Base-by-base conservation (phyloP, 2,113 vertebrate species). In the Chlorodrepanis virens region DNA sequence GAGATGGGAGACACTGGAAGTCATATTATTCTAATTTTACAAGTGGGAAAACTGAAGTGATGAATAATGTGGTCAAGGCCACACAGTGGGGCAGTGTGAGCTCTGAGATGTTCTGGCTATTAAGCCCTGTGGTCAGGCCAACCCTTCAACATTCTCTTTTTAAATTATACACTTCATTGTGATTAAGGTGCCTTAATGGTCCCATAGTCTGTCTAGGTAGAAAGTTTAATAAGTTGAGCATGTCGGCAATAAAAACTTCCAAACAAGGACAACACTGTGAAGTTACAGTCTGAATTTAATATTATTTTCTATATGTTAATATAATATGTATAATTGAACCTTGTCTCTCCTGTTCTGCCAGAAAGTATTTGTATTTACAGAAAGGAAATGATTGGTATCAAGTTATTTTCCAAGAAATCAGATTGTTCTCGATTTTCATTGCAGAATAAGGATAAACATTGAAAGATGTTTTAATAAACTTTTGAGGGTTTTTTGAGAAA, bases 61-160 rank as follows among this genome's bases (percentile, higher is more conserved):
- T 91, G 42, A 88, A 47, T 93, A 67, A 88, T 88, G 83, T 91
- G 82, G 67, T 80, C 78, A 87, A 67, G 79, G 85, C 75, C 74
- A 61, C 22, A 6, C 67, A 77, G 8, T 12, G 74, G 83, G 63
- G 59, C 42, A 37, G 2, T 56, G 82, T 80, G 89, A 91, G 78
- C 82, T 39, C 75, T 3, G 33, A 71, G 77, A 52, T 80, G 54
- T 47, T 70, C 80, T 96, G 90, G 59, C 90, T 72, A 23, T 83
- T 95, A 88, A 83, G 47, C 79, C 54, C 82, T 39, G 35, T 63
- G 45, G 64, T 80, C 78, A 65, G 74, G 42, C 67, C 68, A 72
- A 23, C 53, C 65, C 50, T 78, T 82, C 14, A 54, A 11, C 25
- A 19, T 57, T 79, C 40, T 47, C 57, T 65, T 76, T 74, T 52